Base-by-base conservation (phyloP, 2,888 invertebrate species). In the Lycophotia porphyrea region DNA sequence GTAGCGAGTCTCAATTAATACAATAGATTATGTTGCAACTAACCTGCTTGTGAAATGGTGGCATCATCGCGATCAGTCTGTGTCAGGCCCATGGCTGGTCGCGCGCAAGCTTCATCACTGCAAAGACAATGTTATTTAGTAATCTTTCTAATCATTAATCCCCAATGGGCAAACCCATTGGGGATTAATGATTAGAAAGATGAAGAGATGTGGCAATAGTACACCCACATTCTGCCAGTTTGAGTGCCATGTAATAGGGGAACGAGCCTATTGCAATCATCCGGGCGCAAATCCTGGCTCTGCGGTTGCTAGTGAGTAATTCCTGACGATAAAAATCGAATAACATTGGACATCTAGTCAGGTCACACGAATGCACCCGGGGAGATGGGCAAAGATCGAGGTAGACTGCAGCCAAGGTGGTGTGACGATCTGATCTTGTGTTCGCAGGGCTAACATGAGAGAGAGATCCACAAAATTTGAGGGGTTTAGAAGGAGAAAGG, bases 51-150 rank as follows among this genome's bases (percentile, higher is more conserved):
- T 77, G 93, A 90, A 77, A 93, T 91, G 71, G 91, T 76, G 55
- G 85, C 92, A 92, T 94, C 93, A 15, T 94, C 93, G 13, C 91
- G 91, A 71, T 95, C 95, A 34, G 90, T 89, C 85, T 91, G 95
- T 74, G 93, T 95, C 92, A 96, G 89, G 83, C 95, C 96, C 96
- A 96, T 96, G 88, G 91, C 88, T 89, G 96, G 95, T 77, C 88
- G 90, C 58, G 96, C 95, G 75, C 96, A 96, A 90, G 96, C 96
- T 90, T 94, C 96, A 96, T 96, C 96, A 95, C 96, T 96, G 91
- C 5, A 80, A 82, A 79, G 21, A 78, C 0, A 68, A 44, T 49
- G 1, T 42, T 11, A 70, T 11, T 78, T 49, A 78, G 44, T 64
- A 52, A 15, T 18, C 4, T 27, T 39, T 63, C 18, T 58, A 31